phyloP scores from a whole-genome alignment of 2,888 invertebrate genomes.

The Drosophila greeni region DNA sequence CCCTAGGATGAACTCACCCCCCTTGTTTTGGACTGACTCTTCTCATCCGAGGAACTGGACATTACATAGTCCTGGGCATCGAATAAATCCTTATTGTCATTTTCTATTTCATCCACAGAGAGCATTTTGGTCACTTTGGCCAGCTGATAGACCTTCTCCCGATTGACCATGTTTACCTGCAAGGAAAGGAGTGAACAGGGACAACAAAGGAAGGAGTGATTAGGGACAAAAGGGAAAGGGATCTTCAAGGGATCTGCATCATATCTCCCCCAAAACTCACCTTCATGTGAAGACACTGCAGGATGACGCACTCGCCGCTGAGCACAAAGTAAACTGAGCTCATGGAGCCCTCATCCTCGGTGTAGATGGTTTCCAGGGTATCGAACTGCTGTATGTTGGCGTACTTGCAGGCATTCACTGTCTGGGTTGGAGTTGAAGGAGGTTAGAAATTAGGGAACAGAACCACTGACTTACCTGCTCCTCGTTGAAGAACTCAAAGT shows the following conservation, averaged over 20 bases:
- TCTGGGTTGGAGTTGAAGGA: slow-evolving; percentile 6
- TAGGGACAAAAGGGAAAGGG: too few species aligned
- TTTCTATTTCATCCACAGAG: neutral
- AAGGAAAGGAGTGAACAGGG: too few species aligned
- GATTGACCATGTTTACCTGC: slow-evolving; percentile 12
- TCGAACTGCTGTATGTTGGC: slow-evolving; percentile 71
- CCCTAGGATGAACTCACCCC: neutral
- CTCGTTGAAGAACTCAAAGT: slow-evolving; percentile 70
- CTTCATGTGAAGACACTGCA: slow-evolving; percentile 76
- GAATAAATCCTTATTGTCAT: neutral
- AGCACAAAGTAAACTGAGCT: slow-evolving; percentile 76
- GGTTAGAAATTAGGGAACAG: neutral
- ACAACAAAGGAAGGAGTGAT: too few species aligned
- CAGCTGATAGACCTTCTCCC: slow-evolving; percentile 28
- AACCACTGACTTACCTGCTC: slow-evolving; percentile 63
- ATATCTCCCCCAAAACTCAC: too few species aligned
- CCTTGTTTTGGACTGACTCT: slow-evolving; percentile 18
- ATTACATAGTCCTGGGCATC: slow-evolving; percentile 40
- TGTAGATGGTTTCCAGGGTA: slow-evolving; percentile 75
- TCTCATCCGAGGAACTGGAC: slow-evolving; percentile 34
- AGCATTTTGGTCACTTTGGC: neutral
- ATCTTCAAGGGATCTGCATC: too few species aligned
- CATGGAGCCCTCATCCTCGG: slow-evolving; percentile 71
- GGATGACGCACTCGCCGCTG: slow-evolving; percentile 77
- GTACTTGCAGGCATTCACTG: slow-evolving; percentile 66